phyloP scores from a whole-genome alignment of 2,113 vertebrate genomes.

The Heteronetta atricapilla region DNA sequence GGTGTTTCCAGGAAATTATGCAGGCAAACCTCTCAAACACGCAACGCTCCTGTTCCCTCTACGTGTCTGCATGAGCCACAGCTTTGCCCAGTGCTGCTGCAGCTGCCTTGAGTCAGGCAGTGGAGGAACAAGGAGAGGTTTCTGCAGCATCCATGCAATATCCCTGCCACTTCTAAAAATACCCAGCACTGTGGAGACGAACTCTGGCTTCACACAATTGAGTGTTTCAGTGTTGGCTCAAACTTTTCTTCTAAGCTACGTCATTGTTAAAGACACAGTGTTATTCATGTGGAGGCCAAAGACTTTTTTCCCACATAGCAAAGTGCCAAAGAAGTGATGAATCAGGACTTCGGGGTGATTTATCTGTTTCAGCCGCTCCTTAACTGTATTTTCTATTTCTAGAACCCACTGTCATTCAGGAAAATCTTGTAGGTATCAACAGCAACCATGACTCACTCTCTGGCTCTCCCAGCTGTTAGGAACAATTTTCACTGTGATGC shows the following conservation, averaged over 20 bases:
- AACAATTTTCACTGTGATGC: background rate
- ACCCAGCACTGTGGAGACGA: background rate
- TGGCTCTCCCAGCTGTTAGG: background rate
- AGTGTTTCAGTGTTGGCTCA: background rate
- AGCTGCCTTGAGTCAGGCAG: background rate
- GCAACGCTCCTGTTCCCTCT: background rate
- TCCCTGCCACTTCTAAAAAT: background rate
- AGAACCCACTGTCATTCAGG: slow-evolving; percentile 27
- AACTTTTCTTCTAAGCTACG: background rate
- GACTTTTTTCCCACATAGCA: slow-evolving; percentile 16
- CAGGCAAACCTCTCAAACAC: background rate
- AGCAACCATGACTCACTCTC: slow-evolving; percentile 31
- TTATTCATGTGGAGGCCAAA: background rate
- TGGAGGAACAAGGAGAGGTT: background rate
- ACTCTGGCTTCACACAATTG: background rate
- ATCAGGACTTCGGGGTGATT: slow-evolving; percentile 32
- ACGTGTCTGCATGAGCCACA: rapidly evolving
- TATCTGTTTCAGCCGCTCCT: background rate
- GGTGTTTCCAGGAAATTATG: background rate
- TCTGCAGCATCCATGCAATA: background rate
- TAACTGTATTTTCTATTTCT: slow-evolving; percentile 56
- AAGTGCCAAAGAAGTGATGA: slow-evolving; percentile 40
- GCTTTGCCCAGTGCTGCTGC: background rate
- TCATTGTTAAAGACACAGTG: background rate
- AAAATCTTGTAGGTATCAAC: slow-evolving; percentile 26